Evolutionary conservation across 2,113 vertebrate genomes (phyloP).

Genomic region (Phaetusa simplex): DNA sequence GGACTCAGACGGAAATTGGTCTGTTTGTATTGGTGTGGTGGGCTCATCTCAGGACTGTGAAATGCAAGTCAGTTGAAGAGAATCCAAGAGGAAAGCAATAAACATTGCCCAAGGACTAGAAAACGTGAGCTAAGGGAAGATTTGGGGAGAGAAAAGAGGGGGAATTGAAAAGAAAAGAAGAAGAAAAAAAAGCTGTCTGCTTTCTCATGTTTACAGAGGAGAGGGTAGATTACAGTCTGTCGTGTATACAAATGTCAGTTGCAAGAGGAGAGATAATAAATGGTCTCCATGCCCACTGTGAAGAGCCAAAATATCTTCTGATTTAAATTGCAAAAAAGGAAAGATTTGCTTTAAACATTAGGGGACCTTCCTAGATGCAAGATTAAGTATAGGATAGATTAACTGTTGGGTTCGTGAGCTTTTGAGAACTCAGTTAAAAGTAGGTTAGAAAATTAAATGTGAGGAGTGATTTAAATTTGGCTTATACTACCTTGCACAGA

Average conservation of each 20-base stretch:
- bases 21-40: background rate
- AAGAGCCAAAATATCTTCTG: background rate
- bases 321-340: background rate
- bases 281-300: background rate
- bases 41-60: background rate
- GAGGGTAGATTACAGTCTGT: background rate
- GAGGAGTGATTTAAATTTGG: background rate
- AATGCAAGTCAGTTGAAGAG: background rate
- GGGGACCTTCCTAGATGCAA: background rate
- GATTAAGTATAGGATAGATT: constrained; percentile 17
- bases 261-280: background rate
- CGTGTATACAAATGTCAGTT: background rate
- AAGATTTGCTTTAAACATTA: background rate
- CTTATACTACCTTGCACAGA: background rate
- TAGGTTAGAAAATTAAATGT: background rate
- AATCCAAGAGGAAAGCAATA: background rate
- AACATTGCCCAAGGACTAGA: background rate
- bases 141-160: background rate
- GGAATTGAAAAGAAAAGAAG: background rate
- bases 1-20: background rate
- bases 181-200: background rate
- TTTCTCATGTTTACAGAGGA: background rate
- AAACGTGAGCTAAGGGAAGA: background rate
- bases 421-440: constrained; percentile 5
- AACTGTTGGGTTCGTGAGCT: background rate